Evolutionary conservation across 1,140 invertebrate species (phyloP), one percentile per base, ranked within the genome.

Genomic region (Hormaphis cornu): DNA sequence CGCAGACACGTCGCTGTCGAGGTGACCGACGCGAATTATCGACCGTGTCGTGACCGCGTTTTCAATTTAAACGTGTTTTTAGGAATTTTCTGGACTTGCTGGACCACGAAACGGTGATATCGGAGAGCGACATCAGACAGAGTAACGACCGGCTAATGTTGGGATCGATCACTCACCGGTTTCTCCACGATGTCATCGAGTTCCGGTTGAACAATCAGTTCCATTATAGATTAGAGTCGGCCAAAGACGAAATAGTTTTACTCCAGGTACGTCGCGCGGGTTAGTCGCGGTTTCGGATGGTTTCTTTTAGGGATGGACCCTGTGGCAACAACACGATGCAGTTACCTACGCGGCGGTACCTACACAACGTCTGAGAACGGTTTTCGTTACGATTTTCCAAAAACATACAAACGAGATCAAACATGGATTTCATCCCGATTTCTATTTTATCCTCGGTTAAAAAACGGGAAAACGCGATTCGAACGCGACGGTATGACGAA

Each of bases 221-320:
- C 24, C 58, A 71, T 18, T 24, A 54, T 42, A 35, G 48, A 14
- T 69, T 50, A 14, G 54, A 71, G 14, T 50, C 37, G 22, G 63
- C 46, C 16, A 22, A 46, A 40, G 59, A 71, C 33, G 69, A 71
- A 69, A 53, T 59, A 3, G 24, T 69, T 26, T 40, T 72, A 22
- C 58, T 72, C 16, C 7, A 71, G 40, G 72, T 71, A 69, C 48
- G 48, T n/a, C n/a, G n/a, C n/a, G n/a, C n/a, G n/a, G n/a, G n/a
- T n/a, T n/a, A n/a, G n/a, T n/a, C n/a, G n/a, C n/a, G n/a, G n/a
- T n/a, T n/a, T n/a, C n/a, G n/a, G n/a, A n/a, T n/a, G n/a, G n/a
- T n/a, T n/a, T n/a, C n/a, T n/a, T n/a, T n/a, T n/a, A n/a, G n/a
- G n/a, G n/a, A n/a, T n/a, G n/a, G n/a, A n/a, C n/a, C n/a, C n/a